Conservation (phyloP, 2,113 vertebrate genomes). For the Calidris pygmaea region DNA sequence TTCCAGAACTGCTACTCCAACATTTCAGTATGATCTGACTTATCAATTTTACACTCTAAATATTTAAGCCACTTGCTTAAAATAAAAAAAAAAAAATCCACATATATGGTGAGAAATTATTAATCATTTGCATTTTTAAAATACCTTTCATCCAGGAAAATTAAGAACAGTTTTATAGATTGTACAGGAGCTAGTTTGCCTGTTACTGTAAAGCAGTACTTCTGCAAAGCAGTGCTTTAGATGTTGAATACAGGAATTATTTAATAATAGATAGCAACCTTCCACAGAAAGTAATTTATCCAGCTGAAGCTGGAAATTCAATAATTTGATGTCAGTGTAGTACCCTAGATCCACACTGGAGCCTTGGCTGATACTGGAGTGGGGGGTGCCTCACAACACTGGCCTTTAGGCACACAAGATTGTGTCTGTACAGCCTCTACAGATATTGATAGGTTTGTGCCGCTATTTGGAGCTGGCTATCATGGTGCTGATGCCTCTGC, state of each 20-base stretch:
- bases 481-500: not conserved
- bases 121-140: not conserved
- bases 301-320: not conserved
- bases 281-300: not conserved
- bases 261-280: not conserved
- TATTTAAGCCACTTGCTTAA: not conserved
- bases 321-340: not conserved
- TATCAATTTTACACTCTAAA: not conserved
- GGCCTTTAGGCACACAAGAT: accelerated
- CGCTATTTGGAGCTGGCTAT: not conserved
- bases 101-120: not conserved
- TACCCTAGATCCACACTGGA: not conserved
- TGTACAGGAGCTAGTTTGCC: not conserved
- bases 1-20: not conserved
- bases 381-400: not conserved
- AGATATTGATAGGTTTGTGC: not conserved
- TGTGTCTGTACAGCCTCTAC: not conserved
- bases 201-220: not conserved
- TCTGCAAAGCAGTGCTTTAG: not conserved
- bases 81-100: not conserved
- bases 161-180: not conserved
- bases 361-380: not conserved
- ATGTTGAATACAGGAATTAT: not conserved
- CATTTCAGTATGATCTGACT: not conserved
- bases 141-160: not conserved